Conservation (phyloP, 2,797 vertebrate species). For the Zalophus californianus region DNA sequence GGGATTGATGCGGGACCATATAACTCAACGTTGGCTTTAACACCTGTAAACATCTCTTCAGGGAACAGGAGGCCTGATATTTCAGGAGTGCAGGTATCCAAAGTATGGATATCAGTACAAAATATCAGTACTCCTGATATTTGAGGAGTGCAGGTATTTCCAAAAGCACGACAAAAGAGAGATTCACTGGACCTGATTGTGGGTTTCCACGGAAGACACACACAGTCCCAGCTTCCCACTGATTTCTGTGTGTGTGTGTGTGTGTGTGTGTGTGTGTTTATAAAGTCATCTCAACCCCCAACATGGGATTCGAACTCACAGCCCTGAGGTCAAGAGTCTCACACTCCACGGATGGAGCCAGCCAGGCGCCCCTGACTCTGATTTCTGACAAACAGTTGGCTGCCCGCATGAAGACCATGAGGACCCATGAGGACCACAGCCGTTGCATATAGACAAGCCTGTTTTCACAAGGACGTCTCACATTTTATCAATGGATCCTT, state of each 20-base stretch:
- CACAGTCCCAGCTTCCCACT: background rate
- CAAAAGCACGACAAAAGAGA: background rate
- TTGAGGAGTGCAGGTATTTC: background rate
- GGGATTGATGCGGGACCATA: too few species aligned
- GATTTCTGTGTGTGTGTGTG: background rate
- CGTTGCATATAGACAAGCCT: background rate
- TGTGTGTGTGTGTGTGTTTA: background rate
- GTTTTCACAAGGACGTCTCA: background rate
- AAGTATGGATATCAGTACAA: too few species aligned
- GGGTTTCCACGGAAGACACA: background rate
- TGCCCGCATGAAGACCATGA: too few species aligned
- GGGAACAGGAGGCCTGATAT: background rate
- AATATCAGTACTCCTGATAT: too few species aligned
- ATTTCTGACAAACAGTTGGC: background rate
- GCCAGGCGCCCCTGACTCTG: background rate
- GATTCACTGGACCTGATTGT: accelerated
- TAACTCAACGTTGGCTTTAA: too few species aligned
- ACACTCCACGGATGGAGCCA: background rate
- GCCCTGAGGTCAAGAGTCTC: background rate
- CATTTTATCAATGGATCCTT: background rate
- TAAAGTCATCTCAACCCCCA: background rate
- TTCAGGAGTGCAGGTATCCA: background rate
- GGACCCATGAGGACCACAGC: background rate
- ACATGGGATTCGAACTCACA: background rate
- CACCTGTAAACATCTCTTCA: background rate